Conservation (phyloP, 2,113 vertebrate genomes). For the Azemiops feae region DNA sequence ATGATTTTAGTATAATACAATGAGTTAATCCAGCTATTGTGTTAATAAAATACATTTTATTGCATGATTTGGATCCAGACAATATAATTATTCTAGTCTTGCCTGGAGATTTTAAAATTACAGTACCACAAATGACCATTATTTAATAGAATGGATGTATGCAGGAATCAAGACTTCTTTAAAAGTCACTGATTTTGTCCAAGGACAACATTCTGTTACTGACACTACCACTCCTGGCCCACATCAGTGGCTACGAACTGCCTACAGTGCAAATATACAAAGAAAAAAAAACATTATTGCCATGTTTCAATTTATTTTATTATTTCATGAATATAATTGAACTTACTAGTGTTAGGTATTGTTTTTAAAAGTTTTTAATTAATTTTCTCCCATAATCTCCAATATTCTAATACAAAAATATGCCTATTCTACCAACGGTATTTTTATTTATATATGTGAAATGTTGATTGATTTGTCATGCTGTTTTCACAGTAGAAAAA, state of each 20-base stretch:
- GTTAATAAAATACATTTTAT: background rate
- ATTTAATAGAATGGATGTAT: background rate
- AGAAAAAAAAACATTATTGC: rapidly evolving
- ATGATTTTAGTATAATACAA: background rate
- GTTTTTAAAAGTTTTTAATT: background rate
- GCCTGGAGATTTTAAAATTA: background rate
- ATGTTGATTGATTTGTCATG: background rate
- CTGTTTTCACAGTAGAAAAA: background rate
- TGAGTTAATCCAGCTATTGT: background rate
- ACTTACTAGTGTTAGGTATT: background rate
- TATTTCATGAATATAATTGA: rapidly evolving
- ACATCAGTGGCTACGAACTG: background rate
- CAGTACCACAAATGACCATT: background rate
- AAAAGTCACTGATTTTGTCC: background rate
- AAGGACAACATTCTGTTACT: background rate
- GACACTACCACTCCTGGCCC: background rate
- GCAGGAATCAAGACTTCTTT: background rate
- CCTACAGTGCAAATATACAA: rapidly evolving
- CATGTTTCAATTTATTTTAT: background rate
- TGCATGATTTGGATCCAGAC: background rate
- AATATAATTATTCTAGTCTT: background rate
- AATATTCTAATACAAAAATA: rapidly evolving
- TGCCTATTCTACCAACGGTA: background rate
- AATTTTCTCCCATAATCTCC: background rate
- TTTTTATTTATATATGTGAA: background rate